Evolutionary conservation across 2,113 vertebrate species (phyloP), one percentile per base, ranked within the genome.

Genomic region (Motacilla tschutschensis): DNA sequence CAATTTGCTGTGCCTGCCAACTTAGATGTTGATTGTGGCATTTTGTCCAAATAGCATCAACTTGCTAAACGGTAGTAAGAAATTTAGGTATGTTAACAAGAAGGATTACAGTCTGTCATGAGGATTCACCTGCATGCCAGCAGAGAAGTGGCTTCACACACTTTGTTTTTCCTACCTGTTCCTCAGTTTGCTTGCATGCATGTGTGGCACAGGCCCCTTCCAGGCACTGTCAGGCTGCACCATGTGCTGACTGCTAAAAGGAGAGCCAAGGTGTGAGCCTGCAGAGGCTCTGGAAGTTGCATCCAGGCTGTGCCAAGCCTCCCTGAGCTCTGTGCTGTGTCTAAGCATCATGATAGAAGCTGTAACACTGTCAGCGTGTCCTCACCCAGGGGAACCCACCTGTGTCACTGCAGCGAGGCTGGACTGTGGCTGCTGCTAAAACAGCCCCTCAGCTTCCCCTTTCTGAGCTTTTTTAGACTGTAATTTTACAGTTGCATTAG

Each of bases 1-100:
- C 78, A 95, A 89, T 91, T 86, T 83, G 53, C 78, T 4, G 0
- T 73, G 85, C 76, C 79, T 87, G 87, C 74, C 60, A 91, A 70
- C 64, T 85, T 89, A 65, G 43, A 85, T 26, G 92, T 91, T 92
- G 69, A 78, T 85, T 85, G 59, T 90, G 57, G 54, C 64, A 28
- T 90, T 95, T 81, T 76, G 77, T 53, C 81, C 77, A 76, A 88
- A 83, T 28, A 78, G 47, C 70, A 85, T 59, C 75, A 58, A 43
- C 48, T 66, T 47, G 79, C 69, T 92, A 88, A 91, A 83, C 1
- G 4, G 5, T 41, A n/a, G 63, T 62, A 77, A 83, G 78, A 76
- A 55, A 77, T 55, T 48, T 29, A 66, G 22, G 64, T 79, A n/a
- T 10, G 33, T 88, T 87, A 91, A 90, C 46, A 75, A 80, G 87